These are phyloP conservation scores for Sylvilagus bachmani DNA, from an alignment of 2,113 vertebrate species.

Conservation along the genomic window DNA sequence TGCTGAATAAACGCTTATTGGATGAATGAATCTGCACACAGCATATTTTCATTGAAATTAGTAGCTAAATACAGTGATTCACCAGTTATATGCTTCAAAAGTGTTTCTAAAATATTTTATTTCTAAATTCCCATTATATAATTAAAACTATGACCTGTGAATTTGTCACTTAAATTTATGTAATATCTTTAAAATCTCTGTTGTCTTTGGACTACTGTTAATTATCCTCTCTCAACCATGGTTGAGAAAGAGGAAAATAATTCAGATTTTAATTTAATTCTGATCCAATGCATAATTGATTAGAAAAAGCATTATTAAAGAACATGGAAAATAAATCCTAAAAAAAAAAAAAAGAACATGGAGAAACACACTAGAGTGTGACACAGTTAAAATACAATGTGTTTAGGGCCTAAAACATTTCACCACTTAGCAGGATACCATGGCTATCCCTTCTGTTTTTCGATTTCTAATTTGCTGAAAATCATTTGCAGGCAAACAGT, in stretches of 20 bases:
- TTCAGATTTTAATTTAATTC: constrained; percentile 28
- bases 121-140: constrained; percentile 36
- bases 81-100: constrained; percentile 1
- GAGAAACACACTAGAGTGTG: background rate
- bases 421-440: background rate
- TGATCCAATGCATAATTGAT: constrained; percentile 16
- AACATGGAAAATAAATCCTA: background rate
- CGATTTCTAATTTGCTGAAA: background rate
- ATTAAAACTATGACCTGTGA: constrained; percentile 31
- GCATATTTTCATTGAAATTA: constrained; percentile 37
- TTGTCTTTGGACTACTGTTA: background rate
- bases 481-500: background rate
- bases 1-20: background rate
- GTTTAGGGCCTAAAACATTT: background rate
- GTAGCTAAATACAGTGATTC: constrained; percentile 36
- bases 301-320: background rate
- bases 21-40: constrained; percentile 25
- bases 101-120: constrained; percentile 48
- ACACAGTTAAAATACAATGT: constrained; percentile 16
- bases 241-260: constrained; percentile 30
- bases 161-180: background rate
- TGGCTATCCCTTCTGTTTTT: background rate
- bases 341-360: background rate
- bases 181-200: background rate
- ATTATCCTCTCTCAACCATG: background rate